phyloP scores from a whole-genome alignment of 2,113 vertebrate species.

The Progne subis region DNA sequence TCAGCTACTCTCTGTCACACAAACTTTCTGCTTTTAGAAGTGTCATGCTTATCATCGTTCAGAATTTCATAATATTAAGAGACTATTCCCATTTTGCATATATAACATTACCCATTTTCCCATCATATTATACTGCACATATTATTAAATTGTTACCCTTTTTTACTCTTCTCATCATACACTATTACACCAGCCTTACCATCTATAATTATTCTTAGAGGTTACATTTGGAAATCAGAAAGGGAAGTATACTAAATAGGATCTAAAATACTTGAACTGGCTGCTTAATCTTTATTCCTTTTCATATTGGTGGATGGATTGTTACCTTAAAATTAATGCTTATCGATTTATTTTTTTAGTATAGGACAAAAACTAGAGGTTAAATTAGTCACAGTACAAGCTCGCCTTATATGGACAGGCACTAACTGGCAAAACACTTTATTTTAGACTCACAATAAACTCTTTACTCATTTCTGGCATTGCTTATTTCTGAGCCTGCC shows the following conservation, averaged over 20 bases:
- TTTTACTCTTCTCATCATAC: neutral
- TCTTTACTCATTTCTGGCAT: neutral
- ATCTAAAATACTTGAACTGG: neutral
- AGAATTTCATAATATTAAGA: neutral
- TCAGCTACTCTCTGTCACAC: neutral
- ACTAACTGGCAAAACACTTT: neutral
- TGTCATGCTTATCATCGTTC: neutral
- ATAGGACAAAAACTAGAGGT: neutral
- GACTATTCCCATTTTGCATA: neutral
- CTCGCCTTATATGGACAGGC: neutral
- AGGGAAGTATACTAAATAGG: neutral
- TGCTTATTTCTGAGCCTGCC: neutral
- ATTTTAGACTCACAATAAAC: neutral
- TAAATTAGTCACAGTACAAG: neutral
- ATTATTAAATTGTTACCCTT: neutral
- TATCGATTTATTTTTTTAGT: neutral
- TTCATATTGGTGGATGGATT: neutral
- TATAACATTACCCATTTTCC: neutral
- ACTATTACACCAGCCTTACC: neutral
- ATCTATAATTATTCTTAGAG: neutral
- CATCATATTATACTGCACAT: neutral
- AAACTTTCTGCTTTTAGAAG: neutral
- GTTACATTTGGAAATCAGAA: conserved; percentile 28
- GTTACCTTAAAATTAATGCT: neutral
- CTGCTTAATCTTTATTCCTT: neutral